These are phyloP conservation scores for Spialia ferax DNA, from an alignment of 2,888 invertebrate species.

Conservation along the genomic window DNA sequence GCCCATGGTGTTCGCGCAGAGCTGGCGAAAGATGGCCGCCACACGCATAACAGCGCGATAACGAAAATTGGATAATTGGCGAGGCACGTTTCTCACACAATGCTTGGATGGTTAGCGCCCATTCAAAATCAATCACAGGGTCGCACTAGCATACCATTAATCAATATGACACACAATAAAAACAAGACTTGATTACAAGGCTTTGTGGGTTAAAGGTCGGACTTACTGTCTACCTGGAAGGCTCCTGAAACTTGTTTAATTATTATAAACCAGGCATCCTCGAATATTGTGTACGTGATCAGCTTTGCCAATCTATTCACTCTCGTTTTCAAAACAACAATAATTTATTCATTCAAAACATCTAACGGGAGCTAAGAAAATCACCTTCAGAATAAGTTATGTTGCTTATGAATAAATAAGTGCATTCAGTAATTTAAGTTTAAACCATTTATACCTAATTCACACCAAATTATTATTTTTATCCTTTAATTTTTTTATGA, in stretches of 20 bases:
- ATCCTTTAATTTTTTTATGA: background rate
- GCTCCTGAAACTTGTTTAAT: constrained; percentile 1
- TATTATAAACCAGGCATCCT: background rate
- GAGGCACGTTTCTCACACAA: constrained; percentile 51
- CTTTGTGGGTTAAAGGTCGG: constrained; percentile 24
- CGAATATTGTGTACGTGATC: constrained; percentile 11
- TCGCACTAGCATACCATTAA: constrained; percentile 47
- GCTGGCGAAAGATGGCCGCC: constrained; percentile 54
- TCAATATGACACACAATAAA: constrained; percentile 50
- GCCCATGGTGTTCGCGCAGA: constrained; percentile 6
- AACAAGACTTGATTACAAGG: constrained; percentile 51
- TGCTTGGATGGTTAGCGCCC: constrained; percentile 45
- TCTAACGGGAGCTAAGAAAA: constrained; percentile 25
- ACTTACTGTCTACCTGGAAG: constrained; percentile 19
- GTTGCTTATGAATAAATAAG: constrained; percentile 25
- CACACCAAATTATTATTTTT: too few species aligned
- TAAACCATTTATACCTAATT: too few species aligned
- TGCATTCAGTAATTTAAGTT: background rate
- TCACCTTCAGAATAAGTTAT: constrained; percentile 16
- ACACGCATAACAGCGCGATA: constrained; percentile 45
- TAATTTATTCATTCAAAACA: constrained; percentile 33
- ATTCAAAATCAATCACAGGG: constrained; percentile 49
- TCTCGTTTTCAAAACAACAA: constrained; percentile 36
- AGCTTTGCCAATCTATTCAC: constrained; percentile 24
- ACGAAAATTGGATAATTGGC: constrained; percentile 74